Percentiles rank a stretch among this genome's conserved stretches.
phyloP scores from a whole-genome alignment of 2,113 vertebrate genomes.

The Microtus ochrogaster region DNA sequence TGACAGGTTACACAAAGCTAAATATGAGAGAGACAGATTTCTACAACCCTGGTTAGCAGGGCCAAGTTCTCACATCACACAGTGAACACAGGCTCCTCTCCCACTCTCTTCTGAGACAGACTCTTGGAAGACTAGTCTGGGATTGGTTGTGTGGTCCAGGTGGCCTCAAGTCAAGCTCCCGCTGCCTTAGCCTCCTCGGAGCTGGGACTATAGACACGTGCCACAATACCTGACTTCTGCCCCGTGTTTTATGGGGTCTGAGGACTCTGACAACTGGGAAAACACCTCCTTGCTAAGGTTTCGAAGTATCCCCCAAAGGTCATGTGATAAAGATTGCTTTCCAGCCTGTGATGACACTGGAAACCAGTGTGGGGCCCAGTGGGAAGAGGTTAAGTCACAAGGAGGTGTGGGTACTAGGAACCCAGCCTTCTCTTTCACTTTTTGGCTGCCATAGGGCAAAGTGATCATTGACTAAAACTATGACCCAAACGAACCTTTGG shows the following conservation, averaged over 20 bases:
- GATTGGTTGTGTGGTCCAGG: background rate
- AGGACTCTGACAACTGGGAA: background rate
- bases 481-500: background rate
- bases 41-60: background rate
- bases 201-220: background rate
- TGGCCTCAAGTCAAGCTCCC: background rate
- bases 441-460: background rate
- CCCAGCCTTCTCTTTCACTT: background rate
- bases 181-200: background rate
- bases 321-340: background rate
- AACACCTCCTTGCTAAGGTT: background rate
- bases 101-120: background rate
- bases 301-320: too few species aligned
- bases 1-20: background rate
- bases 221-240: background rate
- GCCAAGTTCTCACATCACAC: background rate
- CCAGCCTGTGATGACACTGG: background rate
- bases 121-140: background rate
- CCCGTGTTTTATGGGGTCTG: background rate
- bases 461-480: background rate
- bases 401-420: background rate
- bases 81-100: background rate
- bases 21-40: accelerated
- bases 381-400: background rate
- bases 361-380: background rate